Base-by-base conservation (phyloP, 2,888 invertebrate genomes). In the Caradrina clavipalpis region DNA sequence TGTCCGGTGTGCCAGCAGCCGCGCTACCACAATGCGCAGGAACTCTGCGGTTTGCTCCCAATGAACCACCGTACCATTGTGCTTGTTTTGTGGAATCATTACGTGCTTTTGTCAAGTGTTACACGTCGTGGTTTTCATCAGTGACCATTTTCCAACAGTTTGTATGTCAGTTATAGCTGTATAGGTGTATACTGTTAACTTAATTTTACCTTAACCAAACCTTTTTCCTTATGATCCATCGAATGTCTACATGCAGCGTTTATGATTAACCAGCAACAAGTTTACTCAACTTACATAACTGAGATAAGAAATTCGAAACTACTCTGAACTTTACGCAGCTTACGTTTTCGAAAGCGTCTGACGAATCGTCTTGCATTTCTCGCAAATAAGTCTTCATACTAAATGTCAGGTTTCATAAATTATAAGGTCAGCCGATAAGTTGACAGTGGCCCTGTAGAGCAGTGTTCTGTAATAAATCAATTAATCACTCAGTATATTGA, bases 21-120 rank as follows among this genome's bases (percentile, higher is more conserved):
- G 70, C 69, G 63, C 84, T 78, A 73, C 76, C 85, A 94, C 93
- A 94, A 93, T 91, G 88, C 86, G 88, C 93, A 94, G 93, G 94
- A 94, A 92, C 92, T 94, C 82, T 89, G 92, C 91, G 90, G 88
- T 92, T 85, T 87, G 87, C 84, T 87, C 81, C 78, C 83, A 84
- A 86, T 90, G 87, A 88, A 88, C 87, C 71, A 42, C 76, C 69
- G 61, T 75, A 54, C 69, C 64, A 81, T 77, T 80, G 82, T 82
- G 84, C 76, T 79, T 85, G 82, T 87, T 83, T 79, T 84, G 83
- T 87, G 86, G 77, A 82, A 84, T 84, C 76, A 80, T 83, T 85
- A 86, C 75, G 80, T 82, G 81, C 77, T 80, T 79, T 86, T 86
- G 86, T 85, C 82, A 82, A 86, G 86, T 88, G 78, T 75, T 78